Evolutionary conservation across 2,888 invertebrate genomes (phyloP), one percentile per base, ranked within the genome.

Genomic region (Melinaea marsaeus): DNA sequence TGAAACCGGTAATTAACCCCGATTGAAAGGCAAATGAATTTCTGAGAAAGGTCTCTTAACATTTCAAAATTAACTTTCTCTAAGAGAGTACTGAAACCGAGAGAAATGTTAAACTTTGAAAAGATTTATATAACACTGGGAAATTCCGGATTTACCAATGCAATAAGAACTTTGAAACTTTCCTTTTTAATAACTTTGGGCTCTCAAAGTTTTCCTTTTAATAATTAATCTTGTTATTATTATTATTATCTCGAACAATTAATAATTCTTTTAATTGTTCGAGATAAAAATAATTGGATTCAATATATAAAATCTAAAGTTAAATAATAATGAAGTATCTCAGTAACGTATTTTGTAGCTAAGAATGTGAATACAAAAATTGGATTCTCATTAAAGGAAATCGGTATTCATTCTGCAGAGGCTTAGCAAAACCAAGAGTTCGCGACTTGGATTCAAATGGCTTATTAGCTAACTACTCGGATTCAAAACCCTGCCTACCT

Each of bases 361-460:
- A n/a, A n/a, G n/a, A n/a, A n/a, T n/a, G n/a, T n/a, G n/a, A n/a
- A n/a, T n/a, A n/a, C n/a, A n/a, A n/a, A n/a, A n/a, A n/a, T n/a
- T n/a, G n/a, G n/a, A n/a, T n/a, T n/a, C n/a, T n/a, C n/a, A n/a
- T n/a, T n/a, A n/a, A n/a, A n/a, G n/a, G n/a, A n/a, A n/a, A n/a
- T n/a, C n/a, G n/a, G n/a, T n/a, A n/a, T n/a, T n/a, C n/a, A n/a
- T n/a, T n/a, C n/a, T n/a, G n/a, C n/a, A n/a, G n/a, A n/a, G n/a
- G n/a, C n/a, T n/a, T n/a, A n/a, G n/a, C n/a, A n/a, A n/a, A n/a
- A n/a, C n/a, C n/a, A n/a, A n/a, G n/a, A n/a, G n/a, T 86, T 88
- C 88, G 86, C 88, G 88, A 89, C 89, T 90, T 90, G 89, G 89
- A 89, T 90, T 86, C 86, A 89, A 88, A 90, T 89, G 87, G 88